Conservation (phyloP, 2,113 vertebrate species). For the Corythoichthys intestinalis region DNA sequence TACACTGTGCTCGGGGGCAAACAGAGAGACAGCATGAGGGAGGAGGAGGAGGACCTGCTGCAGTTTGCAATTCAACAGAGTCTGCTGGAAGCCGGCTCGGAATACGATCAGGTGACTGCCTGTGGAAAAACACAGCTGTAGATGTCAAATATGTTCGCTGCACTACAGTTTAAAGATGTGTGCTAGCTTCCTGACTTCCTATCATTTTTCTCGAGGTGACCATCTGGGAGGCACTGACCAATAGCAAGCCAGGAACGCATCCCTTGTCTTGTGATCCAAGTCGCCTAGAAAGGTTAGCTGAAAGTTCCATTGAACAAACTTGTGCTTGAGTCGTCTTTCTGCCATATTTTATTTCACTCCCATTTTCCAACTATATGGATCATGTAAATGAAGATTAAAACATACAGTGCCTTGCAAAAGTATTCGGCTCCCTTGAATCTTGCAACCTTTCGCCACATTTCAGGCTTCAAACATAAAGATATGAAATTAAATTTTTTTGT, state of each 20-base stretch:
- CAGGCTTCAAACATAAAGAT: too few species aligned
- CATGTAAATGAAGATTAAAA: not conserved
- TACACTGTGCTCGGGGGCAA: conserved; percentile 89
- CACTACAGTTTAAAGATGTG: conserved; percentile 1
- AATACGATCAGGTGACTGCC: conserved; percentile 86
- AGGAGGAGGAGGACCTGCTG: conserved; percentile 90
- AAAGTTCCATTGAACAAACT: not conserved
- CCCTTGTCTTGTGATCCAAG: conserved; percentile 81
- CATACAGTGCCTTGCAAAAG: too few species aligned
- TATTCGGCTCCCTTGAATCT: too few species aligned
- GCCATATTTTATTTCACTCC: not conserved
- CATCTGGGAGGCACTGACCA: conserved; percentile 96
- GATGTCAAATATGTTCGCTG: too few species aligned
- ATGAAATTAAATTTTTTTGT: too few species aligned
- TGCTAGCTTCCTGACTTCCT: conserved; percentile 21
- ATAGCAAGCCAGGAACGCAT: conserved; percentile 92
- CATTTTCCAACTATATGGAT: not conserved
- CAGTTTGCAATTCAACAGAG: conserved; percentile 98
- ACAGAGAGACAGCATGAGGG: conserved; percentile 79
- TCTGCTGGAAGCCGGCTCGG: conserved; percentile 90
- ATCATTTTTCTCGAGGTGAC: conserved; percentile 79
- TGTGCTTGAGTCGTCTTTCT: not conserved
- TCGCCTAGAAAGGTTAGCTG: conserved; percentile 81
- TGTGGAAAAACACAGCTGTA: not conserved
- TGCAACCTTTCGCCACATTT: too few species aligned